These are phyloP conservation scores for Apostichopus leukothele DNA, from an alignment of 53 echinoderm and acorn worm genomes.

Conservation along the genomic window DNA sequence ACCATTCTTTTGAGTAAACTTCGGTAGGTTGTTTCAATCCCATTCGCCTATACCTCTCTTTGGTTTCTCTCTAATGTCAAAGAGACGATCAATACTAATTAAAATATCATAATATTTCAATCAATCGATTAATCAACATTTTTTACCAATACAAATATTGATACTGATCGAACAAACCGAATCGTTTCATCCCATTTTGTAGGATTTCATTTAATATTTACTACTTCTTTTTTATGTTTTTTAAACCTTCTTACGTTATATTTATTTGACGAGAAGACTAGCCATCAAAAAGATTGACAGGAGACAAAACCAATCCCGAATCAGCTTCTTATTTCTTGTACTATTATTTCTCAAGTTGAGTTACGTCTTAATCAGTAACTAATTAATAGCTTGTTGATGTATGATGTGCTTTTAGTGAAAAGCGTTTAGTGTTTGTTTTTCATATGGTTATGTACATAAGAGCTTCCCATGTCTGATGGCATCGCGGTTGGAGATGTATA, in stretches of 20 bases:
- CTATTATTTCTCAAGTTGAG: neutral
- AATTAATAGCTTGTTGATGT: slow-evolving; percentile 25
- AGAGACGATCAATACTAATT: too few species aligned
- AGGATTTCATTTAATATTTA: neutral
- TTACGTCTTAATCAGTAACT: slow-evolving; percentile 15
- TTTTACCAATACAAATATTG: neutral
- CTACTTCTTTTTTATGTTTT: neutral
- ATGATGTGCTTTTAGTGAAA: slow-evolving; percentile 15
- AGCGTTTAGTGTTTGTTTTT: neutral
- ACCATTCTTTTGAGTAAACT: too few species aligned
- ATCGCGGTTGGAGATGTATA: neutral
- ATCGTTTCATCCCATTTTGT: neutral
- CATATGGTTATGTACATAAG: neutral
- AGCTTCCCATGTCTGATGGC: neutral
- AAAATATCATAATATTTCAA: too few species aligned
- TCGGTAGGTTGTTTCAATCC: too few species aligned
- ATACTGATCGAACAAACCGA: neutral
- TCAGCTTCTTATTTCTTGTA: neutral
- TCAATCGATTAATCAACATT: too few species aligned
- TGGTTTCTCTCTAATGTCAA: too few species aligned
- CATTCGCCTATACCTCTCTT: too few species aligned
- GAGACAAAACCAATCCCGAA: neutral
- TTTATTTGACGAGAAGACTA: too few species aligned
- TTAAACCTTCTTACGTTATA: neutral
- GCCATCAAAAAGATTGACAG: neutral